Base-by-base conservation (phyloP, 2,113 vertebrate genomes). In the Pollachius pollachius region DNA sequence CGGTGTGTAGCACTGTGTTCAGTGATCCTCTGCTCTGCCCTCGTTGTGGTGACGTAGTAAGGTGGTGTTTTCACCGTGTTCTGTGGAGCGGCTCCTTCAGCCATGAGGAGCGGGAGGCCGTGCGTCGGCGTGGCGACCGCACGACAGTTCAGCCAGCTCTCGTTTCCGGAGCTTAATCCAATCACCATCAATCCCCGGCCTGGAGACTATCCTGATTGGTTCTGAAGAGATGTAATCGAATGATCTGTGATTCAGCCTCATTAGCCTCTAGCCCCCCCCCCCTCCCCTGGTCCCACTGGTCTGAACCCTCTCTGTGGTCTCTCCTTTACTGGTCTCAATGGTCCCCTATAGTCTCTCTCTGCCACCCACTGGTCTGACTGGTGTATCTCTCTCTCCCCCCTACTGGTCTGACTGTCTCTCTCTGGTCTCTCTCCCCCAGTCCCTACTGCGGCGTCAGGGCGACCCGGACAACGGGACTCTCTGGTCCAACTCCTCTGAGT, bases 401-500 rank as follows among this genome's bases (percentile, higher is more conserved):
- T 7, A 34, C 30, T 7, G 30, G 4, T 34, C 30, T 52, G 52
- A 52, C 23, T 23, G n/a, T 12, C 52, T 15, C 52, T 13, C 52
- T 54, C 3, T 54, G 3, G 7, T 11, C 52, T 12, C 30, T 34
- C 1, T n/a, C 17, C 72, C 78, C 1, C 59, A 21, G 9, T 13
- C 4, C 12, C n/a, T 60, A 1, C n/a, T 99, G 82, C 94, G 93
- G 76, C 93, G 96, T n/a, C 97, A 98, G 77, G 96, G 98, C n/a
- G 97, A 99, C 64, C 85, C 95, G 83, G 97, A 99, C 85, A 99
- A 99, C 0, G 97, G 97, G 66, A 96, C 96, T 0, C 96, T 97
- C 0, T 99, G 97, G 96, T 99, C 97, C 71, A 93, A 98, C 88
- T 99, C 97, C 72, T 99, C 97, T 0, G 97, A 99, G 78, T 99